Conservation (phyloP, 2,888 invertebrate genomes). For the Agriotes lineatus region DNA sequence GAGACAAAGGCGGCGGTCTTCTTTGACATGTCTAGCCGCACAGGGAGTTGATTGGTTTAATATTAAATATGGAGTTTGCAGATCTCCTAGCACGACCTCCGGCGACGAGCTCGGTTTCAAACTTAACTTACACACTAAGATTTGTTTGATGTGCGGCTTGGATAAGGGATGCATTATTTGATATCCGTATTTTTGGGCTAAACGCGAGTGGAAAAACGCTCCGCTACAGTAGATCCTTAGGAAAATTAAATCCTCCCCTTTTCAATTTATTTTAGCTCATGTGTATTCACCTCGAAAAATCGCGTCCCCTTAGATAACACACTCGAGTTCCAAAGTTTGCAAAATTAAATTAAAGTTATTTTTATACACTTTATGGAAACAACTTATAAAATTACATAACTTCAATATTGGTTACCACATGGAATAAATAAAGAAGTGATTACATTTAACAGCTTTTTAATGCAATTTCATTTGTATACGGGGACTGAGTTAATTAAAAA, state of each 20-base stretch:
- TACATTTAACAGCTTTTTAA: too few species aligned
- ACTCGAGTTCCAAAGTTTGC: too few species aligned
- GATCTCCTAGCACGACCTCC: constrained; percentile 29
- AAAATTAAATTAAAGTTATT: too few species aligned
- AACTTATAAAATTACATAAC: too few species aligned
- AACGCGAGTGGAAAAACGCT: constrained; percentile 9
- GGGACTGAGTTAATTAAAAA: too few species aligned
- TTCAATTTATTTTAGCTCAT: constrained; percentile 16
- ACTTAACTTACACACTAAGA: constrained; percentile 35
- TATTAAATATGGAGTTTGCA: constrained; percentile 52
- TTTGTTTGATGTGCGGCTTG: constrained; percentile 41
- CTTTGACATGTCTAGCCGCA: constrained; percentile 50
- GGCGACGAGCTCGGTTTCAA: constrained; percentile 38
- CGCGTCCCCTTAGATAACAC: too few species aligned
- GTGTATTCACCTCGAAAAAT: too few species aligned
- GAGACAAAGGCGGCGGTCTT: constrained; percentile 44
- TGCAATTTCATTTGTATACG: too few species aligned
- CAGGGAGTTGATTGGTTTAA: constrained; percentile 53
- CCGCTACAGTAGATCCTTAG: not conserved
- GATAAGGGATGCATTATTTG: constrained; percentile 6
- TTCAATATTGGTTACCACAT: too few species aligned
- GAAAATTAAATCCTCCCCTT: constrained; percentile 2
- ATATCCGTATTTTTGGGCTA: constrained; percentile 17
- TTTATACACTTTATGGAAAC: too few species aligned
- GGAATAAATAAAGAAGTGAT: too few species aligned